phyloP scores from a whole-genome alignment of 2,888 invertebrate genomes.

The Hydraecia micacea region DNA sequence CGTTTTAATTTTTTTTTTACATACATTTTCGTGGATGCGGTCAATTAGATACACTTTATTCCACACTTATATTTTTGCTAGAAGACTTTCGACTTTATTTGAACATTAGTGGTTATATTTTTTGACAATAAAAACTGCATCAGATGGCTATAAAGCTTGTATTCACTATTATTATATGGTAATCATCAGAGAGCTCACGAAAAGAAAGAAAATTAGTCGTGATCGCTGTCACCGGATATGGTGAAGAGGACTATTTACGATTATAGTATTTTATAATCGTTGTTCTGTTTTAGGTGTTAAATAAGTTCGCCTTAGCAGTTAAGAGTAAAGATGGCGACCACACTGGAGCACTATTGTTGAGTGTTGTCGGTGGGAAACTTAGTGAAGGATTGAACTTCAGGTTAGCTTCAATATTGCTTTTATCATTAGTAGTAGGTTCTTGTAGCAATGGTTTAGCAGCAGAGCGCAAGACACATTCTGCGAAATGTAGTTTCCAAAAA shows the following conservation, averaged over 20 bases:
- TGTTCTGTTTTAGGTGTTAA: slow-evolving; percentile 78
- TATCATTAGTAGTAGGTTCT: background rate
- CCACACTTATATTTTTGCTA: background rate
- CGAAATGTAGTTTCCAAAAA: background rate
- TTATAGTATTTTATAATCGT: background rate
- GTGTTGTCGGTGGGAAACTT: slow-evolving; percentile 99
- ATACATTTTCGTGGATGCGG: background rate
- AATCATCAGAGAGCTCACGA: no score
- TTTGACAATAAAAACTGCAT: background rate
- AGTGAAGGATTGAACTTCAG: slow-evolving; percentile 99
- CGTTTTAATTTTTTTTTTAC: background rate
- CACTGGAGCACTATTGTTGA: slow-evolving; percentile 96
- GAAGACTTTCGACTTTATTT: background rate
- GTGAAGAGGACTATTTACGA: background rate
- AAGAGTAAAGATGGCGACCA: slow-evolving; percentile 77
- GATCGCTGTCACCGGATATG: no score
- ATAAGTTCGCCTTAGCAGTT: slow-evolving; percentile 81
- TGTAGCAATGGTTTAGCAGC: background rate
- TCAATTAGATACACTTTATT: background rate
- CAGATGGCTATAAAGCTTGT: background rate
- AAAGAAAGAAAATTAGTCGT: no score
- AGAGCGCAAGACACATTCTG: background rate
- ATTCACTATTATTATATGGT: background rate
- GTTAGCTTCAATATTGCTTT: slow-evolving; percentile 66
- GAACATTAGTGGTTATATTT: background rate